Base-by-base conservation (phyloP, 2,113 vertebrate species). In the Ranitomeya variabilis region DNA sequence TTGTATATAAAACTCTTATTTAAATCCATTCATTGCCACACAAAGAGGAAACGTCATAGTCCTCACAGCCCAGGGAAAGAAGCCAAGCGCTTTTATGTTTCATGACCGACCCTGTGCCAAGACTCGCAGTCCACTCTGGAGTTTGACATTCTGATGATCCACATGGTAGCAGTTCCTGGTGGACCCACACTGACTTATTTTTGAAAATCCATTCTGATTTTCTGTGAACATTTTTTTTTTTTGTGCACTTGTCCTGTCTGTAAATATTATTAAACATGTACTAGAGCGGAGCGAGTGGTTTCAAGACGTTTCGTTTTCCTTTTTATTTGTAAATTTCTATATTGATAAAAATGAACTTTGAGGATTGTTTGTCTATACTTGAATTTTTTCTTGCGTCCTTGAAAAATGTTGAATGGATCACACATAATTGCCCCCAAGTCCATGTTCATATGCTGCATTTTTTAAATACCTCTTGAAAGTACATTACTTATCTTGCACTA, bases 181-280 rank as follows among this genome's bases (percentile, higher is more conserved):
- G 81, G 80, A 67, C 37, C 23, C 5, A n/a, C 60, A 54, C 69
- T 16, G 6, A 31, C 57, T 84, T 45, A 12, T 80, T 77, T 83
- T 64, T 71, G 80, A 55, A 55, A 76, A 60, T 64, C 3, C 10
- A 19, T 52, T 7, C 18, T 8, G 15, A 76, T 15, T 23, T 74
- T 82, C 79, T 88, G 8, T 83, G 69, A 83, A 83, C 80, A 52
- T 88, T 73, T 23, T 19, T 80, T 19, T 88, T 77, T 74, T 7
- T 83, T 64, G 54, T 74, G 80, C 87, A 55, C 80, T 37, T 78
- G 69, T 60, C 60, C 54, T 11, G 11, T 76, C 9, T 88, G 60
- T 88, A 88, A 88, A 88, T 83, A 84, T 74, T 21, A 26, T 88
- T 60, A 88, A 83, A 66, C 55, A 62, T 31, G 45, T 67, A 12